Percentiles rank a stretch among this genome's conserved stretches.
Conservation (phyloP, 2,113 vertebrate species). For the Ictalurus punctatus region DNA sequence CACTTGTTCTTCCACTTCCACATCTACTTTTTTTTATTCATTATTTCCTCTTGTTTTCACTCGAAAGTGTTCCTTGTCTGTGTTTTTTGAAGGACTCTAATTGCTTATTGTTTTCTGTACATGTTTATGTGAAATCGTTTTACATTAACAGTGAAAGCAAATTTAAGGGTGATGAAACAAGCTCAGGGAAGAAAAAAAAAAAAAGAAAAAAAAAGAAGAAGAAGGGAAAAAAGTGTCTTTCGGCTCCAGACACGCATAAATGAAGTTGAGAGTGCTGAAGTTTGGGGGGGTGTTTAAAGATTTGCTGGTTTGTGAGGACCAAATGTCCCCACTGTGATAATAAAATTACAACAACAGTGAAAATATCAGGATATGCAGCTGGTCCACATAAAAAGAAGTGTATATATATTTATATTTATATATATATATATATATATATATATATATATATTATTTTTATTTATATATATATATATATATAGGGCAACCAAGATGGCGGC, state of each 20-base stretch:
- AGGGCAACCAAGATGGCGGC: no score
- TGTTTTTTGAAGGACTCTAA: constrained; percentile 5
- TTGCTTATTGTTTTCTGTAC: constrained; percentile 12
- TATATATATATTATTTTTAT: no score
- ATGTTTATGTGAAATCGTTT: constrained; percentile 22
- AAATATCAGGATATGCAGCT: background rate
- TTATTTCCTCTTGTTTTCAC: constrained; percentile 12
- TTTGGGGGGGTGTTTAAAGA: background rate
- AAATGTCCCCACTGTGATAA: background rate
- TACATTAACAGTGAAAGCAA: constrained; percentile 32
- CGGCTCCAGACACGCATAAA: background rate
- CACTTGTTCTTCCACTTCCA: background rate
- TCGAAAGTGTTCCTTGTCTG: constrained; percentile 6
- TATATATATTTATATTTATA: no score
- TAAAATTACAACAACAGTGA: background rate
- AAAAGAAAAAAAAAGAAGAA: background rate
- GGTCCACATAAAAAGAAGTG: background rate
- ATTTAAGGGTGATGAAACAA: constrained; percentile 34
- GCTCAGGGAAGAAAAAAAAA: background rate
- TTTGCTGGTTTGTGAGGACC: background rate
- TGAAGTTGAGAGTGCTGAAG: background rate
- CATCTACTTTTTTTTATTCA: background rate
- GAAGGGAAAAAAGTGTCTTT: background rate
- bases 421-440: no score
- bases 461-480: no score